phyloP scores from a whole-genome alignment of 2,113 vertebrate genomes.

The Bufo bufo region DNA sequence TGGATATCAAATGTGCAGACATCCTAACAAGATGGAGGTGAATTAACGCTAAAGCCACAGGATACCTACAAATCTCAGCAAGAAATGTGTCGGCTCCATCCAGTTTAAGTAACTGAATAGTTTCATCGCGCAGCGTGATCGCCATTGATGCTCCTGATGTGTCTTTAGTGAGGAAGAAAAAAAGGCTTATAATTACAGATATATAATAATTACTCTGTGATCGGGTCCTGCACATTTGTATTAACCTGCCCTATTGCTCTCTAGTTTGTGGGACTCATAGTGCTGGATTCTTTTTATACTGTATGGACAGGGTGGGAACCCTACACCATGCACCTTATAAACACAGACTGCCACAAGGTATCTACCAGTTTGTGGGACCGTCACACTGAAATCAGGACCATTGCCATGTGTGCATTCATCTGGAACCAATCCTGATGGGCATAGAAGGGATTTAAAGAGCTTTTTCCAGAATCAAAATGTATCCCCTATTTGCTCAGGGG shows the following conservation, averaged over 20 bases:
- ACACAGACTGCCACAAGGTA: too few species aligned
- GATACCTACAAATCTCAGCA: constrained; percentile 20
- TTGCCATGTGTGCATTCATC: too few species aligned
- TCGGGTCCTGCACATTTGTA: neutral
- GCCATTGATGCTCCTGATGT: constrained; percentile 17
- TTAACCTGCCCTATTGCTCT: neutral
- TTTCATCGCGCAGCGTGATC: constrained; percentile 31
- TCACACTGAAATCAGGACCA: too few species aligned
- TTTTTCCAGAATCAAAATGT: too few species aligned
- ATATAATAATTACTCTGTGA: neutral
- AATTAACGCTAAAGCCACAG: constrained; percentile 39
- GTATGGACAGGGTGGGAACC: too few species aligned
- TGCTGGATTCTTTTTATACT: too few species aligned
- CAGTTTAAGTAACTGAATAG: constrained; percentile 32
- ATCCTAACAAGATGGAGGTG: constrained; percentile 17
- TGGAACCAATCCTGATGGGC: too few species aligned
- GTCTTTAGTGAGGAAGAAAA: neutral
- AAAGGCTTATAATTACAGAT: constrained; percentile 25
- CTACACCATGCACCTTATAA: too few species aligned
- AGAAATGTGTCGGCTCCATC: constrained; percentile 23
- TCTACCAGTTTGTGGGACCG: too few species aligned
- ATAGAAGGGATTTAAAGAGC: too few species aligned
- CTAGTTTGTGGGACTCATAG: neutral
- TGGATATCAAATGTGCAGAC: constrained; percentile 28
- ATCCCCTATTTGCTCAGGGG: too few species aligned